phyloP scores from a whole-genome alignment of 2,113 vertebrate genomes.

The Rhinogobius similis region DNA sequence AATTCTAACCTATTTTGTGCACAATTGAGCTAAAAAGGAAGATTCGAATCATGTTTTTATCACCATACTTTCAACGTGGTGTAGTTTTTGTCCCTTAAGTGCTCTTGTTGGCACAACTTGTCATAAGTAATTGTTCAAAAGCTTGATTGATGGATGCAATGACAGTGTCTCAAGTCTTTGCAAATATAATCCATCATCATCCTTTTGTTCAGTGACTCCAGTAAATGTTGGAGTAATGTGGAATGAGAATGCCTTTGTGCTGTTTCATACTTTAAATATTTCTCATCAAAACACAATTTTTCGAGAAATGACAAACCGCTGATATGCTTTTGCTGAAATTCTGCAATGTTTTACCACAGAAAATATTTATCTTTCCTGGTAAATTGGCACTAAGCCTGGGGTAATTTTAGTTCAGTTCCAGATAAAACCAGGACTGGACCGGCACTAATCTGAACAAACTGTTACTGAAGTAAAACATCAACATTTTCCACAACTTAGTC shows the following conservation, averaged over 20 bases:
- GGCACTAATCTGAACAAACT: too few species aligned
- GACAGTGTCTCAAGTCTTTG: background rate
- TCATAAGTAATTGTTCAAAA: background rate
- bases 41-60: too few species aligned
- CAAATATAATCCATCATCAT: constrained; percentile 1
- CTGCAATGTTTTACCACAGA: background rate
- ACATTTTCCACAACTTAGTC: background rate
- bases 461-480: background rate
- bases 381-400: background rate
- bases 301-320: constrained; percentile 42
- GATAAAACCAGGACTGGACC: background rate
- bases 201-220: background rate
- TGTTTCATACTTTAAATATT: constrained; percentile 24
- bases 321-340: constrained; percentile 18
- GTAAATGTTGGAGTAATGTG: constrained; percentile 8
- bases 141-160: background rate
- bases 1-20: too few species aligned
- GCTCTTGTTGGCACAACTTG: too few species aligned
- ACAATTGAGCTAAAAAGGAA: too few species aligned
- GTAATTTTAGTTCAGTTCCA: background rate
- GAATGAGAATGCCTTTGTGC: constrained; percentile 6
- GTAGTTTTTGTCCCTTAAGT: background rate
- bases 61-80: too few species aligned
- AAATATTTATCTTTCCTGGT: background rate
- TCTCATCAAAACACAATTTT: constrained; percentile 36